Percentiles rank a stretch among this genome's conserved stretches.
phyloP scores from a whole-genome alignment of 2,797 vertebrate species.

The Thaleichthys pacificus region DNA sequence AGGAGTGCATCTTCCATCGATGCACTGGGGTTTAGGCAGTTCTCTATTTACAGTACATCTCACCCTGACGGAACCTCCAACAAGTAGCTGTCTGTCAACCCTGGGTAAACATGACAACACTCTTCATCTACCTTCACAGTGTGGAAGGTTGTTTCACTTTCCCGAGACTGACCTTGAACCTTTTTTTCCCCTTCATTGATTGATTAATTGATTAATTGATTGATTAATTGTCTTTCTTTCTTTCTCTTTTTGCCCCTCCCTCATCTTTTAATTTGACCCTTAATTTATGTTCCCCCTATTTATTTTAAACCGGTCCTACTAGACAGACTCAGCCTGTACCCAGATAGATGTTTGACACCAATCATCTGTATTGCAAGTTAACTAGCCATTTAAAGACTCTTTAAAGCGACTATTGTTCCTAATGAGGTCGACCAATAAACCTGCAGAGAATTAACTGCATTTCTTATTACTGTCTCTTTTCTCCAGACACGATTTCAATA shows the following conservation, averaged over 20 bases:
- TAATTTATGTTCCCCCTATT: not conserved
- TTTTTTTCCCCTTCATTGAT: no score
- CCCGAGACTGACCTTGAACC: no score
- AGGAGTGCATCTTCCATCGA: not conserved
- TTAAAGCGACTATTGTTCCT: slow-evolving; percentile 50
- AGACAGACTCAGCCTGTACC: slow-evolving; percentile 34
- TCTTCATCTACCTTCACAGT: not conserved
- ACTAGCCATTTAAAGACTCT: slow-evolving; percentile 52
- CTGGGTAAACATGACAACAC: not conserved
- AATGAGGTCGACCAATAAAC: slow-evolving; percentile 59
- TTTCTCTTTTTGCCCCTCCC: slow-evolving; percentile 6
- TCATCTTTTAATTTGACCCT: not conserved
- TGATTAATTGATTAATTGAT: no score
- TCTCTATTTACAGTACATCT: not conserved
- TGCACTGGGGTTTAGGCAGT: not conserved
- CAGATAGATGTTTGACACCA: slow-evolving; percentile 45
- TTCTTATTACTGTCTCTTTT: slow-evolving; percentile 47
- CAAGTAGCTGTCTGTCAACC: not conserved
- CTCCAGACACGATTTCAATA: slow-evolving; percentile 29
- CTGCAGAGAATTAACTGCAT: slow-evolving; percentile 53
- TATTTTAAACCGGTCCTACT: not conserved
- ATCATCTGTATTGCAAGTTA: slow-evolving; percentile 54
- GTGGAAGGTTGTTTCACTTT: not conserved
- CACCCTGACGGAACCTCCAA: not conserved
- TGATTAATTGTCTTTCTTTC: not conserved